Percentiles rank a stretch among this genome's conserved stretches.
These are phyloP conservation scores for Triplophysa bombifrons DNA, from an alignment of 2,797 vertebrate genomes.

Conservation along the genomic window DNA sequence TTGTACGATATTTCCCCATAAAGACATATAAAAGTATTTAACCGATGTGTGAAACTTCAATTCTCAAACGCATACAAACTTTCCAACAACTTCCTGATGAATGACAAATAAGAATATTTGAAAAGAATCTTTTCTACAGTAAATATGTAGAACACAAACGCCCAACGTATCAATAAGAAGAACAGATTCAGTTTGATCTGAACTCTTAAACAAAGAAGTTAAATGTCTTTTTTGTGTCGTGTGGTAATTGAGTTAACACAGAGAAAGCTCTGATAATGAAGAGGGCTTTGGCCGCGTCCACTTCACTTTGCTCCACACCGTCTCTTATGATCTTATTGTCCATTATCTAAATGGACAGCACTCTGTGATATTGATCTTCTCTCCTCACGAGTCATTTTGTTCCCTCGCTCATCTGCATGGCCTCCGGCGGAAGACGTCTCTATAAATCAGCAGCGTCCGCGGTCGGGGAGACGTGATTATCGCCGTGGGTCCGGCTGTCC, in stretches of 20 bases:
- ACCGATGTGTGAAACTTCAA: no score
- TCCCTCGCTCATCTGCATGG: conserved; percentile 58
- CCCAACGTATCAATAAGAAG: no score
- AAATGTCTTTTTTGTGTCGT: conserved; percentile 57
- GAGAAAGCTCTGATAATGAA: conserved; percentile 77
- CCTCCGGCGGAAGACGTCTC: conserved; percentile 68
- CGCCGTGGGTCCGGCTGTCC: conserved; percentile 62
- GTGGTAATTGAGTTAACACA: conserved; percentile 78
- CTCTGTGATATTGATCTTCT: conserved; percentile 86
- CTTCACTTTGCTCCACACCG: conserved; percentile 80
- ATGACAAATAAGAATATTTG: no score
- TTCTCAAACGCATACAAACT: no score
- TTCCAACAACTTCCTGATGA: no score
- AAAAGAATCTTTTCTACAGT: no score
- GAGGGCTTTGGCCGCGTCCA: conserved; percentile 79
- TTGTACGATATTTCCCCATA: no score
- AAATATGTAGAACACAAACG: no score
- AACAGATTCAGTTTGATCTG: not conserved
- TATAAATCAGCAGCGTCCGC: conserved; percentile 72
- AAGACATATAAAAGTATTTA: no score
- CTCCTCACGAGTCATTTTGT: conserved; percentile 79
- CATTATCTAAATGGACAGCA: conserved; percentile 95
- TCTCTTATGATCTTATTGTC: conserved; percentile 82
- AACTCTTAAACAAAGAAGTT: conserved; percentile 32
- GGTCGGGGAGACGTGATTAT: conserved; percentile 71